These are phyloP conservation scores for Pteromalus puparum DNA, from an alignment of 1,140 invertebrate genomes.

Conservation along the genomic window DNA sequence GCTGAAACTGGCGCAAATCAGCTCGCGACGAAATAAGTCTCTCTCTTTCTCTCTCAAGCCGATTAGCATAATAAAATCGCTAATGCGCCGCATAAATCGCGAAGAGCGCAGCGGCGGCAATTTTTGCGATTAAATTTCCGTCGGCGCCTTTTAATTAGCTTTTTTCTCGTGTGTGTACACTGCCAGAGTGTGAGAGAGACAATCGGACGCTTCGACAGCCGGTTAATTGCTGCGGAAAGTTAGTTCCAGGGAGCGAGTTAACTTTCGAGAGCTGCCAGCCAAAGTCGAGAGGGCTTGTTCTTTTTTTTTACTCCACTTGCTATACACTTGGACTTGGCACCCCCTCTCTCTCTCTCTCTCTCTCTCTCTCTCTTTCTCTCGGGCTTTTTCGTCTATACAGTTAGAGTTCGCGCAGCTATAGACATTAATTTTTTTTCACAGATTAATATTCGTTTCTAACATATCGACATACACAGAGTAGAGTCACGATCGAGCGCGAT, in stretches of 20 bases:
- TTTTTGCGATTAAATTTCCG: neutral
- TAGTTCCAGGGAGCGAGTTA: neutral
- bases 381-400: no score
- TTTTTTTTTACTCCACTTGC: neutral
- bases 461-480: no score
- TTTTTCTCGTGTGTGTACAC: neutral
- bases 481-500: no score
- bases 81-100: neutral
- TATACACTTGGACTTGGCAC: no score
- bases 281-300: neutral
- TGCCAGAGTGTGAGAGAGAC: neutral
- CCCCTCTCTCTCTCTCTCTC: no score
- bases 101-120: no score
- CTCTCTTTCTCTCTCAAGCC: neutral
- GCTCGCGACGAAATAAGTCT: neutral
- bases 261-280: neutral
- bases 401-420: no score
- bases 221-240: neutral
- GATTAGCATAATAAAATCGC: neutral
- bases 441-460: no score
- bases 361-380: no score
- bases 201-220: neutral
- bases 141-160: constrained; percentile 2
- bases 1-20: neutral
- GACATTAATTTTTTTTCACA: no score